These are phyloP conservation scores for Furcula furcula DNA, from an alignment of 2,888 invertebrate species.

Conservation along the genomic window DNA sequence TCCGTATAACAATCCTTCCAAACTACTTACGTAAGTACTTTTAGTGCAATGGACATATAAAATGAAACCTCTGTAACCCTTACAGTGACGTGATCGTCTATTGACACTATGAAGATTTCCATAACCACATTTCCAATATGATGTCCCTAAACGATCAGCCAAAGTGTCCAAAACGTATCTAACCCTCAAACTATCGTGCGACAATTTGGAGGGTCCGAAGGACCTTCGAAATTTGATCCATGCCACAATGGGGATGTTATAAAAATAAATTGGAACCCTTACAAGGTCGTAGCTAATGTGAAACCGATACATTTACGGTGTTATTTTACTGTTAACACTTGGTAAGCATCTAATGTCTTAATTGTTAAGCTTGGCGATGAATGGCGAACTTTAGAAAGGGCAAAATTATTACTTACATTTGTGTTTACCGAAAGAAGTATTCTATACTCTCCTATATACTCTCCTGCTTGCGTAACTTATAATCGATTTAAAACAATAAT, in stretches of 20 bases:
- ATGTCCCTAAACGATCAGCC: constrained; percentile 17
- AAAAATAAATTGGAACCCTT: constrained; percentile 40
- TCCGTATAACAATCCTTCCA: no score
- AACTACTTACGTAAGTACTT: no score
- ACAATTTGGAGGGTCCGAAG: constrained; percentile 14
- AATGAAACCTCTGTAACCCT: no score
- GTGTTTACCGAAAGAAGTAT: no score
- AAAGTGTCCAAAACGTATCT: constrained; percentile 19
- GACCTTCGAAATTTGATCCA: constrained; percentile 31
- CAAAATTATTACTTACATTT: no score
- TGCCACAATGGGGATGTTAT: constrained; percentile 23
- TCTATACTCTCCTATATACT: no score
- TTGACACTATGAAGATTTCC: not conserved
- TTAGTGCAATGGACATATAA: no score
- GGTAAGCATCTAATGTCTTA: constrained; percentile 1
- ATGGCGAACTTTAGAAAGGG: no score
- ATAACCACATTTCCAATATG: constrained; percentile 4
- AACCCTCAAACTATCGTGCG: constrained; percentile 23
- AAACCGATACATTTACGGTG: constrained; percentile 32
- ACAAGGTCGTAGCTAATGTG: constrained; percentile 37
- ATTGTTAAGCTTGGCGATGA: no score
- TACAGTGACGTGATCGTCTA: no score
- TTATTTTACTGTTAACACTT: constrained; percentile 12
- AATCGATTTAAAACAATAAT: no score
- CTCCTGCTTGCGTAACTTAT: no score